These are phyloP conservation scores for Astropecten irregularis DNA, from an alignment of 53 echinoderm and acorn worm genomes.

Conservation along the genomic window DNA sequence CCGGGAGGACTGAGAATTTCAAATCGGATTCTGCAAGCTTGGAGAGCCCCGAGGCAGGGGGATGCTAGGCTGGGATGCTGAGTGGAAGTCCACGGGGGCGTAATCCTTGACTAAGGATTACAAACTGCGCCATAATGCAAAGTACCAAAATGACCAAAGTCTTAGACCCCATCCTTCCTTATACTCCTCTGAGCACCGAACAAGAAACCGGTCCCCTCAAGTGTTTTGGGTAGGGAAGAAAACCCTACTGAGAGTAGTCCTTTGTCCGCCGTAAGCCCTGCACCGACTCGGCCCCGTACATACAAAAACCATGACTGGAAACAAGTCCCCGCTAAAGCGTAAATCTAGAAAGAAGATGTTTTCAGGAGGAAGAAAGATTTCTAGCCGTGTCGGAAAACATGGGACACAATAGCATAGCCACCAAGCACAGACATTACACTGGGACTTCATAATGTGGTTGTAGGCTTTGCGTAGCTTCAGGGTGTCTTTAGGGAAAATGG, in stretches of 20 bases:
- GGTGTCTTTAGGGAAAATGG: too few relatives aligned
- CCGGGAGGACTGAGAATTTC: background rate
- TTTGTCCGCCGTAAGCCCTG: conserved; percentile 22
- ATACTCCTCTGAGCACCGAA: too few relatives aligned
- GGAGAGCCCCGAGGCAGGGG: background rate
- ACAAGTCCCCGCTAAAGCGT: conserved; percentile 5
- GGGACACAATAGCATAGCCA: conserved; percentile 8
- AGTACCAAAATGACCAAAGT: conserved; percentile 30
- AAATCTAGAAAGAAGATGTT: conserved; percentile 23
- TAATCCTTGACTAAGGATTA: conserved; percentile 46
- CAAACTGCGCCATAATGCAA: background rate
- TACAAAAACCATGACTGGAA: conserved; percentile 11
- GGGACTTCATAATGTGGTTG: too few relatives aligned
- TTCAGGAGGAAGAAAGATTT: background rate
- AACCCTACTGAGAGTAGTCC: background rate
- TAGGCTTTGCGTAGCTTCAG: too few relatives aligned
- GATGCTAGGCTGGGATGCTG: background rate
- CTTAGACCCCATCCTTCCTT: too few relatives aligned
- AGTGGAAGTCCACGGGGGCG: background rate
- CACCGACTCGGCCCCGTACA: background rate
- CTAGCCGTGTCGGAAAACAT: conserved; percentile 29
- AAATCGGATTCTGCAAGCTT: conserved; percentile 18
- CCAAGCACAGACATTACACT: too few relatives aligned
- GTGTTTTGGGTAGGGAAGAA: conserved; percentile 21
- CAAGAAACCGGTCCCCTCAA: too few relatives aligned